Conservation (phyloP, 2,797 vertebrate species). For the Rhinatrema bivittatum region DNA sequence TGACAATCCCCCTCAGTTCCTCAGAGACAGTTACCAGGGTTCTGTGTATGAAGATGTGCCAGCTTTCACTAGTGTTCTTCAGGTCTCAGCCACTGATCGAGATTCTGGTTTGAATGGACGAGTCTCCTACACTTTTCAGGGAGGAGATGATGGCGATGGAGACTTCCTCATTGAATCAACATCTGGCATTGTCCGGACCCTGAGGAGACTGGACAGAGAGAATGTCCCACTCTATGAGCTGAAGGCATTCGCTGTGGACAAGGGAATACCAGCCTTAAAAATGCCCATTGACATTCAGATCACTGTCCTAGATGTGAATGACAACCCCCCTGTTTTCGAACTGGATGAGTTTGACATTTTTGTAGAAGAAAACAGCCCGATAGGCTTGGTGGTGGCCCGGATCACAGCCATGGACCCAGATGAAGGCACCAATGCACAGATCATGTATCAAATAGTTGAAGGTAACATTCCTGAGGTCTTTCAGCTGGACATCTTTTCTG, state of each 20-base stretch:
- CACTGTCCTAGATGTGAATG: constrained; percentile 83
- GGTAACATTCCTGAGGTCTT: constrained; percentile 95
- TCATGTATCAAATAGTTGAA: constrained; percentile 97
- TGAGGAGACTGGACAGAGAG: constrained; percentile 85
- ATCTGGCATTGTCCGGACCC: constrained; percentile 82
- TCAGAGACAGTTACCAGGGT: constrained; percentile 77
- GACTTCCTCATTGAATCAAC: constrained; percentile 95
- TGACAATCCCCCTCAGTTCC: constrained; percentile 86
- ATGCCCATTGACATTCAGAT: constrained; percentile 79
- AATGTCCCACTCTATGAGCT: constrained; percentile 78
- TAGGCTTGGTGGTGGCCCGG: constrained; percentile 81
- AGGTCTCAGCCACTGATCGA: constrained; percentile 85
- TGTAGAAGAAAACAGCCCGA: constrained; percentile 91
- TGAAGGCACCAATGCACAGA: constrained; percentile 91
- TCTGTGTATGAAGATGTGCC: constrained; percentile 86
- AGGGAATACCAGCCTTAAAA: constrained; percentile 76
- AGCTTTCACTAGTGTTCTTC: constrained; percentile 85
- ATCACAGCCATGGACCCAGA: constrained; percentile 88
- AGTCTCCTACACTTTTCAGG: constrained; percentile 92
- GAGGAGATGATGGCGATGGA: constrained; percentile 84
- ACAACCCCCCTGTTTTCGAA: constrained; percentile 91
- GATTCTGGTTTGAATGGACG: constrained; percentile 87
- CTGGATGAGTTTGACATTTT: constrained; percentile 88
- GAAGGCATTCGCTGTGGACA: constrained; percentile 81
- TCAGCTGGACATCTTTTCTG: constrained; percentile 92